These are phyloP conservation scores for Vespertilio murinus DNA, from an alignment of 2,797 vertebrate genomes.

Conservation along the genomic window DNA sequence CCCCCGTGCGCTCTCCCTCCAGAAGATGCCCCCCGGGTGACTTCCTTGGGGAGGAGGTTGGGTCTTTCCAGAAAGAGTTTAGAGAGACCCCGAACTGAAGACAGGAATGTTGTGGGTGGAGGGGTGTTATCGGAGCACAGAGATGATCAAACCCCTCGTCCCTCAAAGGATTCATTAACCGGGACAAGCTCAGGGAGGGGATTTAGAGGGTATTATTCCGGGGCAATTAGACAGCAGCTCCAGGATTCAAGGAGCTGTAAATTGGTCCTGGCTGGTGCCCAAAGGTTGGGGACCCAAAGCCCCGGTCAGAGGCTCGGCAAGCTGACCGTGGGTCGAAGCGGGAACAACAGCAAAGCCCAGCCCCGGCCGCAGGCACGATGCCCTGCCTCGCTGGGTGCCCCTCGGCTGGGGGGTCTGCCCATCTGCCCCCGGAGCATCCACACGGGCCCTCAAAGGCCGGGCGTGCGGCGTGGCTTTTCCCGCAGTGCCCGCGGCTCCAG, in stretches of 20 bases:
- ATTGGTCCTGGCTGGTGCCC: constrained; percentile 44
- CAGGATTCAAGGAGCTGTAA: constrained; percentile 58
- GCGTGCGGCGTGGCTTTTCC: neutral
- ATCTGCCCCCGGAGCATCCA: neutral
- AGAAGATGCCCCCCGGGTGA: neutral
- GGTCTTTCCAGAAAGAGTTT: neutral
- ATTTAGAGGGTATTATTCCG: constrained; percentile 68
- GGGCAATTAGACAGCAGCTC: constrained; percentile 62
- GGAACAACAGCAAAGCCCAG: neutral
- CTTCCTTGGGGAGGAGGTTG: neutral
- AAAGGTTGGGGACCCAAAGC: constrained; percentile 42
- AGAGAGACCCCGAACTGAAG: neutral
- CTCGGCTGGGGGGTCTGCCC: neutral
- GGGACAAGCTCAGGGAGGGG: constrained; percentile 43
- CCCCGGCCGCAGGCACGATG: no score
- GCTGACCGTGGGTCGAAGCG: neutral
- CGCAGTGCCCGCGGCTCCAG: neutral
- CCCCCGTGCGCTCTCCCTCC: neutral
- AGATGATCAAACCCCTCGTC: constrained; percentile 56
- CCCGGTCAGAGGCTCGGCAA: neutral
- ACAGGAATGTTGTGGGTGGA: neutral
- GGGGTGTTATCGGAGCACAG: neutral
- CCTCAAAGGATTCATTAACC: constrained; percentile 71
- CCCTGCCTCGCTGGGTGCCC: neutral
- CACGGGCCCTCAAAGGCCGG: neutral